Conservation (phyloP, 2,113 vertebrate genomes). For the Silurus asotus region DNA sequence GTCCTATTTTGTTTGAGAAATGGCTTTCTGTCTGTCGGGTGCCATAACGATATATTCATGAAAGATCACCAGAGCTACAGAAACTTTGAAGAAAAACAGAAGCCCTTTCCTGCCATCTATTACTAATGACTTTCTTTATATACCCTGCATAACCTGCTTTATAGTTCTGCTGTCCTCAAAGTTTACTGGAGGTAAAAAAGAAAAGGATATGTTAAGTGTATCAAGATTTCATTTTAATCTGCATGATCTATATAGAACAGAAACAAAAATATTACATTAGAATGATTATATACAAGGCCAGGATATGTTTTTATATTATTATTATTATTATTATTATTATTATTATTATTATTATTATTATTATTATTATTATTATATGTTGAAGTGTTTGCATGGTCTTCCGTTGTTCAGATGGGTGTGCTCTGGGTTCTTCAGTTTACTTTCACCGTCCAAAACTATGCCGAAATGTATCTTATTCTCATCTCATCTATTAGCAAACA, state of each 20-base stretch:
- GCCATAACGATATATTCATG: not conserved
- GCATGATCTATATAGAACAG: not conserved
- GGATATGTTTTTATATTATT: not conserved
- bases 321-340: not conserved
- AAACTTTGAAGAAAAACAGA: not conserved
- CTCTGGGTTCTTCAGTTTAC: not conserved
- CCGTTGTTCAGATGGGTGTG: not conserved
- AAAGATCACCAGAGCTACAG: not conserved
- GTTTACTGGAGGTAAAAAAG: not conserved
- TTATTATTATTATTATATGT: too few species aligned
- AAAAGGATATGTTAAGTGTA: not conserved
- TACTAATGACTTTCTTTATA: slow-evolving; percentile 16
- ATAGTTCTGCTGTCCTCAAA: not conserved
- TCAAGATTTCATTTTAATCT: not conserved
- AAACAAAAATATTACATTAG: not conserved
- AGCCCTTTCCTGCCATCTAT: slow-evolving; percentile 9
- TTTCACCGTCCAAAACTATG: not conserved
- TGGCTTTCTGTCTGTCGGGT: not conserved
- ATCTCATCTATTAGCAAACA: not conserved
- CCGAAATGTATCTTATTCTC: not conserved
- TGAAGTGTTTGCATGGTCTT: not conserved
- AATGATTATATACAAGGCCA: not conserved
- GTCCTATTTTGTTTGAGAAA: not conserved
- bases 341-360: not conserved
- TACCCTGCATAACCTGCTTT: not conserved